phyloP scores from a whole-genome alignment of 2,888 invertebrate species.

The Tetragnatha montana region DNA sequence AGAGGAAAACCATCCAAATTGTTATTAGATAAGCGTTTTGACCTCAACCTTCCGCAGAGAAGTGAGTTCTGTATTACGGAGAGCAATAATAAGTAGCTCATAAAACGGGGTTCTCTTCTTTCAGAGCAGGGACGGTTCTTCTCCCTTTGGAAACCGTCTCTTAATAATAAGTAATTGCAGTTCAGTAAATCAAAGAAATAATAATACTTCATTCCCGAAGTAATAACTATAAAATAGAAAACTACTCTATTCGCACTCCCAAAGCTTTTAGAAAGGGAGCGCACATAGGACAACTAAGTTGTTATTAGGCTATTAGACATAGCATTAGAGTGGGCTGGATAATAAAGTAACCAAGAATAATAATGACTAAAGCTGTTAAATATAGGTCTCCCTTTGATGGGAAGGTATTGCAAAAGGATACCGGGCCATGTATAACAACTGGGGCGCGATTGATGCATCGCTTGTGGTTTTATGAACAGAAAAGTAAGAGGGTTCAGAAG shows the following conservation, averaged over 20 bases:
- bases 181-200: slow-evolving; percentile 22
- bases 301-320: slow-evolving; percentile 33
- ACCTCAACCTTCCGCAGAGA: slow-evolving; percentile 1
- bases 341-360: slow-evolving; percentile 23
- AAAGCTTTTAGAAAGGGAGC: not conserved
- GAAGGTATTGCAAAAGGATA: not conserved
- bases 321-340: slow-evolving; percentile 17
- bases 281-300: not conserved
- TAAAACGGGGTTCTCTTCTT: not conserved
- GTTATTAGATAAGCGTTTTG: not conserved
- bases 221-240: slow-evolving; percentile 17
- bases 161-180: slow-evolving; percentile 41
- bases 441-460: not conserved
- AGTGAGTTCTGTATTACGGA: slow-evolving; percentile 14
- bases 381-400: slow-evolving; percentile 1
- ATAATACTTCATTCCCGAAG: slow-evolving; percentile 17
- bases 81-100: not conserved
- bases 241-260: not conserved
- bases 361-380: slow-evolving; percentile 32
- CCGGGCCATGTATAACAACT: not conserved
- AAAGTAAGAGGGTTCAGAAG: not conserved
- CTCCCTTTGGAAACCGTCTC: slow-evolving; percentile 15
- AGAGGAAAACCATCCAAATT: not conserved
- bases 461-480: not conserved
- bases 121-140: slow-evolving; percentile 3